These are phyloP conservation scores for Rhopalosiphum maidis DNA, from an alignment of 1,140 invertebrate species.

Conservation along the genomic window DNA sequence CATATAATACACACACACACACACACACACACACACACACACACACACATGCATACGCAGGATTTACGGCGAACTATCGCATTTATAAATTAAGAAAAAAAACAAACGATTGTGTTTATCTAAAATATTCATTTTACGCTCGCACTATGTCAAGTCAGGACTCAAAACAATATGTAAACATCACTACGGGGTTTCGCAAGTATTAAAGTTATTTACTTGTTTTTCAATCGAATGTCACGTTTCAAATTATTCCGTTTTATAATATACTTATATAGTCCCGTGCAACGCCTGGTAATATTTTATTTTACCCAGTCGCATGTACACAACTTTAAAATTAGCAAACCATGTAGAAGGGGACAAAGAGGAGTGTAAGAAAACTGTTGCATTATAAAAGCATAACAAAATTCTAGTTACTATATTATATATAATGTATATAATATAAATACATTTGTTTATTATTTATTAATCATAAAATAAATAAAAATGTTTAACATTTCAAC, in stretches of 20 bases:
- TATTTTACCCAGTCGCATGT: not conserved
- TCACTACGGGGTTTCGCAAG: not conserved
- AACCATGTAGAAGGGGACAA: not conserved
- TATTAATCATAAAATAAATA: not conserved
- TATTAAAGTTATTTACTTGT: constrained; percentile 18
- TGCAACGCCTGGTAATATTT: not conserved
- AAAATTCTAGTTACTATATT: not conserved
- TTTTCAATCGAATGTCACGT: constrained; percentile 19
- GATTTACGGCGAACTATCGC: not conserved
- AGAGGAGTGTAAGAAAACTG: not conserved
- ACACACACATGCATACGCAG: not conserved
- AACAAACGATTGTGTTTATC: not conserved
- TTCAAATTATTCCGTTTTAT: not conserved
- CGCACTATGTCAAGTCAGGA: not conserved
- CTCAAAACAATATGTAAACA: not conserved
- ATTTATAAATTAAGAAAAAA: not conserved
- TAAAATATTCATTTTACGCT: not conserved
- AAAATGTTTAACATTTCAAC: not conserved
- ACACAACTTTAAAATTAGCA: not conserved
- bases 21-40: not conserved
- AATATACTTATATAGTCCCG: not conserved
- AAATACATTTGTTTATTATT: not conserved
- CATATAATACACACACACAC: not conserved
- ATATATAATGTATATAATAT: not conserved
- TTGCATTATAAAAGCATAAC: not conserved